Conservation (phyloP, 2,113 vertebrate genomes). For the Percopsis transmontana region DNA sequence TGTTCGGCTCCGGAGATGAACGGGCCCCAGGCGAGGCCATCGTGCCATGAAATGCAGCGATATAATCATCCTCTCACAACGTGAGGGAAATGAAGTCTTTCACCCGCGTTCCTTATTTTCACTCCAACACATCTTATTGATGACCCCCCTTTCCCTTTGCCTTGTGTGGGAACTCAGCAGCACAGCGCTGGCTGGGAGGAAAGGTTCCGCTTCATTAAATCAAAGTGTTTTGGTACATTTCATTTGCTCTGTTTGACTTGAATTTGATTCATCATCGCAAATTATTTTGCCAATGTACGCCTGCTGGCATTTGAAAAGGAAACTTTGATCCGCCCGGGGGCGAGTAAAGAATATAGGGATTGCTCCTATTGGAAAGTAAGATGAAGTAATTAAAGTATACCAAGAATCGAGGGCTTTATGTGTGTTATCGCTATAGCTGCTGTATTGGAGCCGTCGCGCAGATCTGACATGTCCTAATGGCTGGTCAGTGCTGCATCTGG, state of each 20-base stretch:
- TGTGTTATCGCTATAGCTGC: no score
- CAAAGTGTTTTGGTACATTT: neutral
- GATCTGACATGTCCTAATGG: no score
- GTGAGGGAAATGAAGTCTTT: slow-evolving; percentile 34
- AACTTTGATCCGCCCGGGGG: neutral
- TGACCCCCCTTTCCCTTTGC: neutral
- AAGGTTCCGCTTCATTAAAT: neutral
- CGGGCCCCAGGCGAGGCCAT: slow-evolving; percentile 42
- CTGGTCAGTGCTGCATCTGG: no score
- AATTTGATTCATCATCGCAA: neutral
- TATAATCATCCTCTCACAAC: slow-evolving; percentile 63
- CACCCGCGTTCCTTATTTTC: slow-evolving; percentile 15
- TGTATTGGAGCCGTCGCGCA: neutral
- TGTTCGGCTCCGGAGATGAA: slow-evolving; percentile 59
- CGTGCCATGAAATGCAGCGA: slow-evolving; percentile 58
- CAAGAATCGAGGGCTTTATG: neutral
- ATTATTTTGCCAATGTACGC: neutral
- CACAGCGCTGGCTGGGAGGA: neutral
- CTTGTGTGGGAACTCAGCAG: slow-evolving; percentile 11
- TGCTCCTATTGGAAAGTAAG: neutral
- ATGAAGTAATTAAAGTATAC: neutral
- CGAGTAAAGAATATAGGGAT: neutral
- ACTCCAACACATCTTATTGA: slow-evolving; percentile 7
- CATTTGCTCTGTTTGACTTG: neutral
- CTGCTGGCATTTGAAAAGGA: neutral